A percentile compares a stretch with the other conserved stretches of the same genome.
These are phyloP conservation scores for Clepsis dumicolana DNA, from an alignment of 2,888 invertebrate genomes.

Conservation along the genomic window DNA sequence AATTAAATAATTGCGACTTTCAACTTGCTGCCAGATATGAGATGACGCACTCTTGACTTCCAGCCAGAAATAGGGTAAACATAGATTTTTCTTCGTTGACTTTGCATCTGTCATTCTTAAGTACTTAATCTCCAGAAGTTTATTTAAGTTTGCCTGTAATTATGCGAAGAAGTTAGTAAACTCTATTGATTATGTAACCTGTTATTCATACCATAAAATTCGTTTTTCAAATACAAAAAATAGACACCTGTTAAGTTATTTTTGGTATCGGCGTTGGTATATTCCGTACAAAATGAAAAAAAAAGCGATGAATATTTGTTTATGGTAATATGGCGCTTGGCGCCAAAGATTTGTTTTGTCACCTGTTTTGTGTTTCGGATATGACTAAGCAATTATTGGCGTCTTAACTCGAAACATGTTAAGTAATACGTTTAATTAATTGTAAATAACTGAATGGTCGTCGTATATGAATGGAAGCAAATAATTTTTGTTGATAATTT, in stretches of 20 bases:
- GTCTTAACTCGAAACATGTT: constrained; percentile 5
- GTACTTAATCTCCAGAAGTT: constrained; percentile 8
- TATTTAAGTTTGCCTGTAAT: neutral
- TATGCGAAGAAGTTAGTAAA: neutral
- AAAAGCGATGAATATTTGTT: constrained; percentile 22
- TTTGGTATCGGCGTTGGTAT: neutral
- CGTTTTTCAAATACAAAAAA: neutral
- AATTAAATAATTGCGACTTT: constrained; percentile 32
- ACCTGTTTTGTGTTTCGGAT: constrained; percentile 1
- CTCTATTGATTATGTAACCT: neutral
- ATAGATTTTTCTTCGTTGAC: constrained; percentile 5
- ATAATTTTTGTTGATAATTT: constrained; percentile 59
- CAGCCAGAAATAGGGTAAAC: constrained; percentile 23
- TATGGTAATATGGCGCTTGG: constrained; percentile 38
- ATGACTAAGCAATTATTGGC: constrained; percentile 15
- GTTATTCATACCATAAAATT: neutral
- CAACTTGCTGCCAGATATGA: constrained; percentile 30
- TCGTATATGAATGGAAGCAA: constrained; percentile 45
- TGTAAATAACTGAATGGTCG: constrained; percentile 24
- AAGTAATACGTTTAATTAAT: constrained; percentile 5
- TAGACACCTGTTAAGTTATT: neutral
- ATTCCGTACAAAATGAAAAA: neutral
- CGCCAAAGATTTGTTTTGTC: constrained; percentile 19
- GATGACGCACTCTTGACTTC: constrained; percentile 30
- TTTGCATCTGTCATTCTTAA: neutral